A percentile compares a stretch with the other conserved stretches of the same genome.
phyloP scores from a whole-genome alignment of 2,888 invertebrate genomes.

The Eupithecia exiguata region DNA sequence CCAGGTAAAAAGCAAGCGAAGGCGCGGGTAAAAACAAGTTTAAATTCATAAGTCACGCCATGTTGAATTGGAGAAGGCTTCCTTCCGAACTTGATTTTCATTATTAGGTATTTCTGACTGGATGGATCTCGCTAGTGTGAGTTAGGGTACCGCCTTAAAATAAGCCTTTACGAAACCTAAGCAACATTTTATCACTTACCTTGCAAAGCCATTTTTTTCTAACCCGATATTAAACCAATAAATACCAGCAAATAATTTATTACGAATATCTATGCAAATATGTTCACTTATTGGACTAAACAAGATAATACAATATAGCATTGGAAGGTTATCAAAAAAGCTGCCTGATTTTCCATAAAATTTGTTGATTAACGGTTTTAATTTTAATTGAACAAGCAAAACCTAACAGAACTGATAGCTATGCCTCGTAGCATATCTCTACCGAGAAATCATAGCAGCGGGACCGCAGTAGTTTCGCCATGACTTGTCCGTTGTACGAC shows the following conservation, averaged over 20 bases:
- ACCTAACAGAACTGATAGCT: background rate
- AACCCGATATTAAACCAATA: conserved; percentile 2
- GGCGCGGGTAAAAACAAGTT: no score
- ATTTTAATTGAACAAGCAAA: background rate
- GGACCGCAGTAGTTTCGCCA: no score
- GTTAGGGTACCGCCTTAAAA: background rate
- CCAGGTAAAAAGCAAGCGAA: no score
- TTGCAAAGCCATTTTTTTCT: conserved; percentile 21
- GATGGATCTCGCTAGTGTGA: no score
- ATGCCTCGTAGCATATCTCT: no score
- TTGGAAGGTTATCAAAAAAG: conserved; percentile 35
- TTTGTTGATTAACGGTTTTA: background rate
- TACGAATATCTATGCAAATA: conserved; percentile 29
- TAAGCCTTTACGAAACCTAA: background rate
- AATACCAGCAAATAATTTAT: background rate
- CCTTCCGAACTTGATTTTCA: no score
- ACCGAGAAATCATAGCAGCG: no score
- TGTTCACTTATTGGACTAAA: conserved; percentile 26
- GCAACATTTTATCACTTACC: conserved; percentile 10
- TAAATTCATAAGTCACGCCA: no score
- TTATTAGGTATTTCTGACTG: no score
- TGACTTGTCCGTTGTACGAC: no score
- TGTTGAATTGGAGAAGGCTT: no score
- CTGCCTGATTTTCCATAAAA: conserved; percentile 25
- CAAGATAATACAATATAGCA: conserved; percentile 10